Evolutionary conservation across 2,797 vertebrate species (phyloP).

Genomic region (Enteromius radiatus): DNA sequence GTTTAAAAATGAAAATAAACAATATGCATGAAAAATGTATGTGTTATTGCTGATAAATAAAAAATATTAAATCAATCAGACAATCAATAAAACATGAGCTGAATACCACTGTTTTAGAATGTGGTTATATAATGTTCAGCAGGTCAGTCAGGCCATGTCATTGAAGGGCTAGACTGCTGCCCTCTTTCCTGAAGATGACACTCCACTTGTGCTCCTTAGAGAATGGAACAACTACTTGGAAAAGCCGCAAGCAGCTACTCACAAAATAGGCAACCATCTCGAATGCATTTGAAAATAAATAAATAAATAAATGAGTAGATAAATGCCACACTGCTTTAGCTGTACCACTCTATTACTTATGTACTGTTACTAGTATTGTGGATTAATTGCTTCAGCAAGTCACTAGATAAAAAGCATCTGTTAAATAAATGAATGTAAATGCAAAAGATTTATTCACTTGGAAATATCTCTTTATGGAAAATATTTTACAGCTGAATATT

Average conservation of each 20-base stretch:
- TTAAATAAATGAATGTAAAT: background rate
- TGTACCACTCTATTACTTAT: background rate
- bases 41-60: background rate
- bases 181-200: slow-evolving; percentile 3
- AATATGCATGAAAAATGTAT: background rate
- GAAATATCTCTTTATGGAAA: background rate
- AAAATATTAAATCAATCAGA: background rate
- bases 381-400: background rate
- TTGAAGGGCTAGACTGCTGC: background rate
- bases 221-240: slow-evolving; percentile 10
- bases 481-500: slow-evolving; percentile 7
- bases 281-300: background rate
- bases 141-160: background rate
- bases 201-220: background rate
- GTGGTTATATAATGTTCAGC: background rate
- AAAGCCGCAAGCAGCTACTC: background rate
- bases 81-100: background rate
- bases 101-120: background rate
- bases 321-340: background rate
- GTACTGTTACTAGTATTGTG: background rate
- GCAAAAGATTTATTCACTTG: slow-evolving; percentile 3
- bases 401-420: slow-evolving; percentile 5
- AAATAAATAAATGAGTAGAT: background rate
- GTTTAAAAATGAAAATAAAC: slow-evolving; percentile 10
- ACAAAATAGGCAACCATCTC: background rate